Conservation (phyloP, 2,113 vertebrate genomes). For the Marmota flaviventris region DNA sequence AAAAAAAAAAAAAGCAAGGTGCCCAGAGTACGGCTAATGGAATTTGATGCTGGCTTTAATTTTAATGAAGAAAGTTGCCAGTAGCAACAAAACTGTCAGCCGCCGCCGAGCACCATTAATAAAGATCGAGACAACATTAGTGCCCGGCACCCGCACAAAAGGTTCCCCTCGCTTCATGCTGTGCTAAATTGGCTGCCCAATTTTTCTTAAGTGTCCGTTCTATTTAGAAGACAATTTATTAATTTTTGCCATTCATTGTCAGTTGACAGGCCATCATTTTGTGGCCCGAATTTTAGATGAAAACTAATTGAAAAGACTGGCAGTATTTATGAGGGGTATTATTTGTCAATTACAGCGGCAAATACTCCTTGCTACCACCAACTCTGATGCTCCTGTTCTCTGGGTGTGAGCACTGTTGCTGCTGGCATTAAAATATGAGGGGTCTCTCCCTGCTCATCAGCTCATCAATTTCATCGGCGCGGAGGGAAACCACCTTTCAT, state of each 20-base stretch:
- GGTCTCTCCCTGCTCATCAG: conserved; percentile 39
- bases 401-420: background rate
- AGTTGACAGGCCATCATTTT: conserved; percentile 96
- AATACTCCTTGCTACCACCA: conserved; percentile 83
- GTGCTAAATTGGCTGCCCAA: conserved; percentile 93
- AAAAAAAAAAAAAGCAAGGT: conserved; percentile 85
- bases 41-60: conserved; percentile 94
- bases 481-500: conserved; percentile 51
- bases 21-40: conserved; percentile 92
- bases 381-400: conserved; percentile 69
- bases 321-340: conserved; percentile 95
- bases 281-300: conserved; percentile 89
- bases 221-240: conserved; percentile 94
- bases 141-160: conserved; percentile 89
- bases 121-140: conserved; percentile 92
- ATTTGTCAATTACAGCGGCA: conserved; percentile 93
- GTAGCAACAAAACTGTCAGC: conserved; percentile 95
- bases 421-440: conserved; percentile 79
- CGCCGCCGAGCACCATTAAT: conserved; percentile 93
- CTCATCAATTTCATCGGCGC: conserved; percentile 74
- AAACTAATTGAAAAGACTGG: conserved; percentile 97
- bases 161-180: conserved; percentile 90
- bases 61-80: conserved; percentile 95
- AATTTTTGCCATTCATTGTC: conserved; percentile 94
- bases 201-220: conserved; percentile 94